Conservation (phyloP, 2,888 invertebrate species). For the Phalangium opilio region DNA sequence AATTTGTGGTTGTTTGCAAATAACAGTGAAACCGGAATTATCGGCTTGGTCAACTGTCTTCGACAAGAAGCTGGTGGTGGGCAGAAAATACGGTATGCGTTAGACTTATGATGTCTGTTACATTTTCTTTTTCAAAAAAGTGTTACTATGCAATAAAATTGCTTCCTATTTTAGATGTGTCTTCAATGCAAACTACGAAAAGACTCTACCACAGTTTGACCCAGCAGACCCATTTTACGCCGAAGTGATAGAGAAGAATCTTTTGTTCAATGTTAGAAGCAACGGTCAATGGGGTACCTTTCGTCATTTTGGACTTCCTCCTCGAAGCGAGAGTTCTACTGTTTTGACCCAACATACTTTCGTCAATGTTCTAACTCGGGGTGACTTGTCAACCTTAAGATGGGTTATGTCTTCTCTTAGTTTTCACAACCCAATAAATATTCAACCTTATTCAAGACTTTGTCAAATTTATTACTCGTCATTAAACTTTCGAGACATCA, state of each 20-base stretch:
- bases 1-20: conserved; percentile 47
- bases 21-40: conserved; percentile 53
- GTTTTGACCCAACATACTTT: conserved; percentile 71
- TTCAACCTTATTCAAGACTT: conserved; percentile 28
- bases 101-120: background rate
- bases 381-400: conserved; percentile 77
- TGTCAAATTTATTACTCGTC: conserved; percentile 85
- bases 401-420: conserved; percentile 81
- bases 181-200: conserved; percentile 45
- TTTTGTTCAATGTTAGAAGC: conserved; percentile 60
- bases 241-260: conserved; percentile 43
- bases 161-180: conserved; percentile 36
- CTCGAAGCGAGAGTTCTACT: too few species aligned
- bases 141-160: too few species aligned
- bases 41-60: conserved; percentile 81
- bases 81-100: conserved; percentile 48
- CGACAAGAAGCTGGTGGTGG: conserved; percentile 74
- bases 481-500: conserved; percentile 94
- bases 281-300: conserved; percentile 36
- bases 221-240: conserved; percentile 15
- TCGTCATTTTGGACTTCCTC: conserved; percentile 26
- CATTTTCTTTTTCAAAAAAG: too few species aligned
- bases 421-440: conserved; percentile 33
- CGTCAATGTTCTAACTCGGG: conserved; percentile 78
- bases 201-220: conserved; percentile 23